A percentile compares a stretch with the other conserved stretches of the same genome.
These are phyloP conservation scores for Sinopyrophorus schimmeli DNA, from an alignment of 2,888 invertebrate species.

Conservation along the genomic window DNA sequence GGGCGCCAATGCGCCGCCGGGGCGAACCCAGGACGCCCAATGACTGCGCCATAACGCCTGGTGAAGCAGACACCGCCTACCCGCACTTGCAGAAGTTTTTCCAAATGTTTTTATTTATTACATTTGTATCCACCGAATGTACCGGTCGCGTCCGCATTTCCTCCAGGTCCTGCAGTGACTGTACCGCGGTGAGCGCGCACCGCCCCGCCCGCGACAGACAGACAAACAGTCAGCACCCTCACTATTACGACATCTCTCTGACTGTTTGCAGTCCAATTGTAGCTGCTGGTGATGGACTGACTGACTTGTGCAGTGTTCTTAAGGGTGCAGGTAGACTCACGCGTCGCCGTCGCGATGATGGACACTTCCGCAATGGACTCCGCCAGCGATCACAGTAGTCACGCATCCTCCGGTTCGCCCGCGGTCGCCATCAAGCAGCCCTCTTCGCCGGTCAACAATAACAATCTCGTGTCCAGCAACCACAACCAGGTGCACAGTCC, in stretches of 20 bases:
- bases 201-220: conserved; percentile 55
- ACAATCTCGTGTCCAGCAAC: conserved; percentile 46
- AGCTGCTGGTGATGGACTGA: conserved; percentile 35
- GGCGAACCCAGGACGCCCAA: conserved; percentile 54
- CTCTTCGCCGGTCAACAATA: conserved; percentile 55
- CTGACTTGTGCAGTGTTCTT: conserved; percentile 27
- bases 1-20: conserved; percentile 48
- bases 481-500: conserved; percentile 55
- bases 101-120: conserved; percentile 70
- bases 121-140: conserved; percentile 70
- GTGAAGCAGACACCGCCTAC: conserved; percentile 46
- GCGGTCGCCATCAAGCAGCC: conserved; percentile 56
- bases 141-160: conserved; percentile 61
- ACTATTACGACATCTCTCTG: conserved; percentile 55
- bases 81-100: conserved; percentile 59
- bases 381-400: conserved; percentile 62
- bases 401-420: conserved; percentile 59
- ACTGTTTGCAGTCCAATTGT: conserved; percentile 44
- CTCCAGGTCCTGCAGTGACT: conserved; percentile 41
- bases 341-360: conserved; percentile 52
- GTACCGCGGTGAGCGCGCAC: conserved; percentile 44
- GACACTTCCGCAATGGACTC: conserved; percentile 62
- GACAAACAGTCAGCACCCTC: conserved; percentile 51
- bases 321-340: conserved; percentile 16
- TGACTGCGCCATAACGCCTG: conserved; percentile 61